Conservation (phyloP, 2,888 invertebrate species). For the Anthrax anthrax region DNA sequence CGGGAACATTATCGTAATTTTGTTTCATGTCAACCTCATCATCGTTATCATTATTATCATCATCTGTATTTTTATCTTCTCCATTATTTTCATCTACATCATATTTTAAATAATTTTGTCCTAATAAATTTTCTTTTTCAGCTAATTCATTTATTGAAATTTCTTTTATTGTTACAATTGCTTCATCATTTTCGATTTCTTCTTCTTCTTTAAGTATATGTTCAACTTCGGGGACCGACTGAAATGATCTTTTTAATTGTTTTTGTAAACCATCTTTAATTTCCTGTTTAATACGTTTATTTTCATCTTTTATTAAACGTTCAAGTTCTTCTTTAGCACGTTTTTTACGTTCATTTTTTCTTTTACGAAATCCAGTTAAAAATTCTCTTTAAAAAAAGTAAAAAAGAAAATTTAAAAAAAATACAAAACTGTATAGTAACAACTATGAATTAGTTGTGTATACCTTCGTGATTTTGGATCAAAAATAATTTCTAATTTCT, state of each 20-base stretch:
- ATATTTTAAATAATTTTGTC: conserved; percentile 44
- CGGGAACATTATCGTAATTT: conserved; percentile 31
- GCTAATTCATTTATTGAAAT: conserved; percentile 54
- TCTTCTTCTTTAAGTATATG: conserved; percentile 46
- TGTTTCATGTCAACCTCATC: conserved; percentile 18
- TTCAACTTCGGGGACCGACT: conserved; percentile 55
- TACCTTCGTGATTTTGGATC: conserved; percentile 46
- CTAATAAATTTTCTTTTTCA: conserved; percentile 57
- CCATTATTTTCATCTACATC: conserved; percentile 20
- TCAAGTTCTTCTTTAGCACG: conserved; percentile 60
- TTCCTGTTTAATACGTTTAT: conserved; percentile 57
- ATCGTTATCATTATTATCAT: conserved; percentile 20
- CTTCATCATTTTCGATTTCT: conserved; percentile 62
- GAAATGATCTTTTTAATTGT: conserved; percentile 54
- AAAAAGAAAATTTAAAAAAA: neutral
- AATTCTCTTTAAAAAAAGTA: conserved; percentile 52
- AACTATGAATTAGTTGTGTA: conserved; percentile 12
- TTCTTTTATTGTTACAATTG: conserved; percentile 65
- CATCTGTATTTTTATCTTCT: conserved; percentile 19
- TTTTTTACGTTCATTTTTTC: conserved; percentile 61
- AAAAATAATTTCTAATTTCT: conserved; percentile 41
- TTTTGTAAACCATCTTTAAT: conserved; percentile 58
- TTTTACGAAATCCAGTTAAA: conserved; percentile 64
- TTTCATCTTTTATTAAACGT: conserved; percentile 56
- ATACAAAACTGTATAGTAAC: too few species aligned